phyloP scores from a whole-genome alignment of 2,113 vertebrate species.

The Chloroceryle aenea region DNA sequence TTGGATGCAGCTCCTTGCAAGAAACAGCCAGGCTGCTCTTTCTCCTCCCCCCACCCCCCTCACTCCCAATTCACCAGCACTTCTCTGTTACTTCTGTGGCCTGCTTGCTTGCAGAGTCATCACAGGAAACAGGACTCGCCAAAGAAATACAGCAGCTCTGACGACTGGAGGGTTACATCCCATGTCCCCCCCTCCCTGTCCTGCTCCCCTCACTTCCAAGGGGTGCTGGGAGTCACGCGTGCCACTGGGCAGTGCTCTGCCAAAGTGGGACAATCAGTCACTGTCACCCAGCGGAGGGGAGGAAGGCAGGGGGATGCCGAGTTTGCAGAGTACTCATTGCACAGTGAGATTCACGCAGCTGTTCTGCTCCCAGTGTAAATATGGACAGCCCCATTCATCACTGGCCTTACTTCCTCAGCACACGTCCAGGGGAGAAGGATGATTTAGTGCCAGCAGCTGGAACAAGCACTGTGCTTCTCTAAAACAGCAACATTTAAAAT shows the following conservation, averaged over 20 bases:
- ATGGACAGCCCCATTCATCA: slow-evolving; percentile 81
- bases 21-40: no score
- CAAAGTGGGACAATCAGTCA: slow-evolving; percentile 72
- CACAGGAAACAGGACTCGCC: neutral
- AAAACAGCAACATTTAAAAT: slow-evolving; percentile 54
- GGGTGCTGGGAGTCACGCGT: neutral
- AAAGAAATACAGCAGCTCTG: neutral
- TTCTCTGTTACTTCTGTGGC: neutral
- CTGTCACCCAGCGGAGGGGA: slow-evolving; percentile 39
- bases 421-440: slow-evolving; percentile 59
- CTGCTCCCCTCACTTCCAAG: neutral
- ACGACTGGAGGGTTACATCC: neutral
- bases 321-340: slow-evolving; percentile 61
- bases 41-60: no score
- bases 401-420: slow-evolving; percentile 60
- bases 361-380: slow-evolving; percentile 73
- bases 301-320: slow-evolving; percentile 19
- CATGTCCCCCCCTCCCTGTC: neutral
- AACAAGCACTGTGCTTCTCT: slow-evolving; percentile 37
- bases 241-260: slow-evolving; percentile 44
- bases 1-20: no score
- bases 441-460: slow-evolving; percentile 80
- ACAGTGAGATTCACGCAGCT: slow-evolving; percentile 63
- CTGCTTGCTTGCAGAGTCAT: slow-evolving; percentile 31
- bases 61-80: neutral